Evolutionary conservation across 2,113 vertebrate genomes (phyloP).

Genomic region (Acrocephalus arundinaceus): DNA sequence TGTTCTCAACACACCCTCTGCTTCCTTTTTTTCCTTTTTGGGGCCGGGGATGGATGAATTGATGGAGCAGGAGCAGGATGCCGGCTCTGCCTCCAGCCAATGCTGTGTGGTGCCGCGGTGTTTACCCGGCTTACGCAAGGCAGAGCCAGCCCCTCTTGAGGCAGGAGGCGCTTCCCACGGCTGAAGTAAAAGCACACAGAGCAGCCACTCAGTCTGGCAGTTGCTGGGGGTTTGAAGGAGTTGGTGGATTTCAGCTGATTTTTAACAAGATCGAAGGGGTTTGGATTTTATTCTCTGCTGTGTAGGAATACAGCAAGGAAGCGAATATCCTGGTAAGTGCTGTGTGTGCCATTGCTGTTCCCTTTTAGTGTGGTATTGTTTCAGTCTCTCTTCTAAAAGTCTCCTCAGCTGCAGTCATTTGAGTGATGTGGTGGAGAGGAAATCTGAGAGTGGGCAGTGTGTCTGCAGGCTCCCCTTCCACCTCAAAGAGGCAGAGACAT

Average conservation of each 20-base stretch:
- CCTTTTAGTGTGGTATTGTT: neutral
- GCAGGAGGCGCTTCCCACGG: conserved; percentile 49
- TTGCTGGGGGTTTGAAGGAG: conserved; percentile 30
- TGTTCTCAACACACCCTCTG: conserved; percentile 41
- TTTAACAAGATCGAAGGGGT: neutral
- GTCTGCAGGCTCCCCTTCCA: neutral
- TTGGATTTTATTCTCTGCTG: neutral
- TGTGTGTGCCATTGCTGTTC: neutral
- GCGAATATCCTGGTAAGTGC: conserved; percentile 45
- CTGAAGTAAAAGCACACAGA: conserved; percentile 63
- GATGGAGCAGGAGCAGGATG: conserved; percentile 34
- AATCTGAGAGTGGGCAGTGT: neutral
- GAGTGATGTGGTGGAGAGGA: neutral
- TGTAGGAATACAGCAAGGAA: neutral
- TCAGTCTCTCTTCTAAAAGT: neutral
- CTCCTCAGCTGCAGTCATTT: neutral
- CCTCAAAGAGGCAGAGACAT: neutral
- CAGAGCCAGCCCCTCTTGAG: conserved; percentile 54
- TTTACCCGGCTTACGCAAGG: conserved; percentile 71
- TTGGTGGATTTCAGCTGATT: conserved; percentile 43
- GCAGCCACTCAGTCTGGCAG: conserved; percentile 31
- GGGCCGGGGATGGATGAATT: conserved; percentile 53
- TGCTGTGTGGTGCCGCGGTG: neutral
- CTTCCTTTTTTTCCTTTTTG: conserved; percentile 75
- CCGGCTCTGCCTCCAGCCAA: conserved; percentile 49